phyloP scores from a whole-genome alignment of 2,113 vertebrate genomes.

The Salminus brasiliensis region DNA sequence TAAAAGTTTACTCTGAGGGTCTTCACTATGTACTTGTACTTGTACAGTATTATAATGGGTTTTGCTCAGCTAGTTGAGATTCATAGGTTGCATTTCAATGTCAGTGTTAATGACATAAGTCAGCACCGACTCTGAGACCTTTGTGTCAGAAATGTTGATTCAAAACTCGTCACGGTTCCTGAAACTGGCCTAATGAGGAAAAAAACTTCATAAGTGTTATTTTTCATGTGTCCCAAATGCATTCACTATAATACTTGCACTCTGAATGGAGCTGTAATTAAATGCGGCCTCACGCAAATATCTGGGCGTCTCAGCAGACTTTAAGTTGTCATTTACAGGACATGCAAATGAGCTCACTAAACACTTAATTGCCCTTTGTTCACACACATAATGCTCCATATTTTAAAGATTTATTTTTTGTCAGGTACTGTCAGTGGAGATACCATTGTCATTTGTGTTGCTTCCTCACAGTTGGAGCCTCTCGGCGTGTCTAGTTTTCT shows the following conservation, averaged over 20 bases:
- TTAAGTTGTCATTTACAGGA: background rate
- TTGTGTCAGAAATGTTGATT: background rate
- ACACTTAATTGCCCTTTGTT: conserved; percentile 3
- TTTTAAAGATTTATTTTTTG: conserved; percentile 9
- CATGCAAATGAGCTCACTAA: conserved; percentile 8
- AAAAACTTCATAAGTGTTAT: background rate
- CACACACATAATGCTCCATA: background rate
- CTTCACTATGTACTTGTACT: background rate
- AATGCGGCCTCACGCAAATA: background rate
- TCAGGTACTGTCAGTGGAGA: background rate
- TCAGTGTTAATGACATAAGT: background rate
- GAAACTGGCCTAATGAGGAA: background rate
- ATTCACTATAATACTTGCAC: background rate
- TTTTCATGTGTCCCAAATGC: background rate
- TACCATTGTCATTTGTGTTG: background rate
- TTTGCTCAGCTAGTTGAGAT: background rate
- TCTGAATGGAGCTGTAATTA: conserved; percentile 5
- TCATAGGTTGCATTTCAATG: conserved; percentile 8
- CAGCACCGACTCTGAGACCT: background rate
- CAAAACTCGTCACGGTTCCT: background rate
- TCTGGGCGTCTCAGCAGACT: background rate
- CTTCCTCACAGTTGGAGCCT: too few species aligned
- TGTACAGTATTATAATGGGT: background rate
- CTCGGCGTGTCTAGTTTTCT: background rate
- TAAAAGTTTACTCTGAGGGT: background rate